Base-by-base conservation (phyloP, 2,797 vertebrate species). In the Sylvilagus floridanus region DNA sequence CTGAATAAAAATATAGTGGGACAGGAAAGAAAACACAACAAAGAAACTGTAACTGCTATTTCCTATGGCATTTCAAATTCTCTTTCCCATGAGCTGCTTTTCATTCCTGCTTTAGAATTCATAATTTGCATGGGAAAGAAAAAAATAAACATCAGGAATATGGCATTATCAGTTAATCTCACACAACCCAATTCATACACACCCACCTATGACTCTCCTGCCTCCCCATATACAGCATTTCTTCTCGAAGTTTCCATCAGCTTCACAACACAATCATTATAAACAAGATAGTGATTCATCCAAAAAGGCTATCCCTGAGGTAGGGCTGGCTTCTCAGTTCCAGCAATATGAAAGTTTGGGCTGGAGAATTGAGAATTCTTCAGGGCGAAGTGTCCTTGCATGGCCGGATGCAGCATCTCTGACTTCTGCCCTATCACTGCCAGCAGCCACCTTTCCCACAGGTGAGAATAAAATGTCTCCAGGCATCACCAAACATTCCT, bases 31-130 rank as follows among this genome's bases (percentile, higher is more conserved):
- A 78, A 83, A 75, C 52, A 1, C n/a, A 52, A 71, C 9, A 88
- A 94, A 79, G 63, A 65, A 84, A 50, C 63, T 68, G 1, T 72
- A 93, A 84, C 32, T 60, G 21, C 12, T 86, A 16, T 89, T 92
- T 85, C 60, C 47, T 79, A 85, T 4, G 32, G 47, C 78, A 93
- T 60, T 83, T 83, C 42, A 77, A 30, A 86, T 5, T 10, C 19
- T 47, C 28, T 8, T 30, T 17, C 42, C 28, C 13, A 35, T 13
- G 11, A 77, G 17, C 68, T n/a, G 24, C 35, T 32, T 91, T 76
- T 78, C 37, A 73, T 69, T 89, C 28, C 32, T 88, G 7, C 7
- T 52, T 26, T 17, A 71, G 3, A 78, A 78, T 28, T 52, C 87
- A 32, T 62, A 52, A 85, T 42, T 78, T 72, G 3, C 73, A 90